Conservation (phyloP, 1,140 invertebrate genomes). For the Bombyx mori region ASM3026992v2 NC_085117.1:13905001-13905500, state of each 20-base stretch:
- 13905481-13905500: slow-evolving; percentile 1
- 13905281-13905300: slow-evolving; percentile 44
- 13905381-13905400: slow-evolving; percentile 48
- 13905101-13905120: too few relatives aligned
- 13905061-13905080: too few relatives aligned
- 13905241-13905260: slow-evolving; percentile 28
- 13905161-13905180: slow-evolving; percentile 19
- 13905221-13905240: slow-evolving; percentile 37
- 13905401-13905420: slow-evolving; percentile 45
- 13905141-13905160: too few relatives aligned
- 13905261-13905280: slow-evolving; percentile 40
- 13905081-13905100: too few relatives aligned
- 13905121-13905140: too few relatives aligned
- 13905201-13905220: slow-evolving; percentile 52
- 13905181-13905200: slow-evolving; percentile 51
- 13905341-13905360: slow-evolving; percentile 64
- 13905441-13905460: slow-evolving; percentile 46
- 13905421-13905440: slow-evolving; percentile 51
- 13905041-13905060: too few relatives aligned
- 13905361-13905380: slow-evolving; percentile 45
- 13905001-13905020: too few relatives aligned
- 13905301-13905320: slow-evolving; percentile 39
- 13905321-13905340: slow-evolving; percentile 52
- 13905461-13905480: slow-evolving; percentile 15
- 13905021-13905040: too few relatives aligned